A percentile compares a stretch with the other conserved stretches of the same genome.
Evolutionary conservation across 2,113 vertebrate genomes (phyloP).

Genomic region (Cygnus buccinator): DNA sequence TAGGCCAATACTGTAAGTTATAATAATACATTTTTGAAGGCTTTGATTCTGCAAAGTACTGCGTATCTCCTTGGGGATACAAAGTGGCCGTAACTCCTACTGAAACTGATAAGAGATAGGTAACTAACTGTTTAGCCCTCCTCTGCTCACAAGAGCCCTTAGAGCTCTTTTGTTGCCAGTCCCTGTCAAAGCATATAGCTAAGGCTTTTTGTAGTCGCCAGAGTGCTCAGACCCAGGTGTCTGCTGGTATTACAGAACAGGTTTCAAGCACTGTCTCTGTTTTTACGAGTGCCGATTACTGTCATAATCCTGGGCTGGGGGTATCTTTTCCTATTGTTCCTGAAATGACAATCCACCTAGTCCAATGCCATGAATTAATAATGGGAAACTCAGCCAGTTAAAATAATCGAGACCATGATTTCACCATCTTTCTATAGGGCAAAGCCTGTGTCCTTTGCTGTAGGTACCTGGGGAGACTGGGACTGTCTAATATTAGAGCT

Average conservation of each 20-base stretch:
- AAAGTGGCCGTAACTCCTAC: background rate
- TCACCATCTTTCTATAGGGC: background rate
- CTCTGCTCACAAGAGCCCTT: background rate
- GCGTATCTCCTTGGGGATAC: background rate
- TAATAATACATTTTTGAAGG: background rate
- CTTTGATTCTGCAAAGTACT: background rate
- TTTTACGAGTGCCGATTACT: constrained; percentile 5
- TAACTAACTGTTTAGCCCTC: background rate
- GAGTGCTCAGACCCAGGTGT: background rate
- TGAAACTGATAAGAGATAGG: background rate
- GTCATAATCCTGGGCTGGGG: background rate
- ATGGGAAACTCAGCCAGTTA: constrained; percentile 17
- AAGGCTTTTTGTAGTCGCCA: background rate
- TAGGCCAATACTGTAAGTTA: background rate
- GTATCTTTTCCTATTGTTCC: background rate
- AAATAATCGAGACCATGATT: constrained; percentile 44
- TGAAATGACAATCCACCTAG: constrained; percentile 9
- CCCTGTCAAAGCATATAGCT: background rate
- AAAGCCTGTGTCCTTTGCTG: background rate
- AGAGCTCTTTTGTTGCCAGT: background rate
- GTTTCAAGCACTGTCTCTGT: background rate
- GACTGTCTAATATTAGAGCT: background rate
- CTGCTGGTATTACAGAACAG: background rate
- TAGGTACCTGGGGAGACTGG: background rate
- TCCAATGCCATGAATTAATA: constrained; percentile 54